Percentiles rank a stretch among this genome's conserved stretches.
Conservation (phyloP, 2,888 invertebrate genomes). For the Melinopterus prodromus region DNA sequence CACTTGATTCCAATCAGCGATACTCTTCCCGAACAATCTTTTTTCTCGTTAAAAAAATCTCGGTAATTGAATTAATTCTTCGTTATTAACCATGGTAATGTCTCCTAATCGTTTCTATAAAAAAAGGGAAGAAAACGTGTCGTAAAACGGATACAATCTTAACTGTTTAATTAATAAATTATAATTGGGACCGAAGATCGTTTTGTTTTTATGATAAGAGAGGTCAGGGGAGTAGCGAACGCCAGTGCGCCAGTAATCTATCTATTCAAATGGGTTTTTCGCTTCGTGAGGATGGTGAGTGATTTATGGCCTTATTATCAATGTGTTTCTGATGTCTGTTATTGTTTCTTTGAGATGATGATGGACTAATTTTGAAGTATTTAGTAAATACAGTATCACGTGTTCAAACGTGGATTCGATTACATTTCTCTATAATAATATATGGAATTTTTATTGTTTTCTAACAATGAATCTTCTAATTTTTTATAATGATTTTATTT, state of each 20-base stretch:
- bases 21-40: background rate
- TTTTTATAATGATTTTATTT: too few relatives aligned
- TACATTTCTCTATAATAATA: background rate
- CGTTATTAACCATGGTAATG: background rate
- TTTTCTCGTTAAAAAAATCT: background rate
- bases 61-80: background rate
- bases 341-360: background rate
- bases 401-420: background rate
- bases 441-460: too few relatives aligned
- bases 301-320: background rate
- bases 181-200: conserved; percentile 4
- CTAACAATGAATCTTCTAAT: too few relatives aligned
- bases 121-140: background rate
- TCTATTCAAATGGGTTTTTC: background rate
- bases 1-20: background rate
- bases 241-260: background rate
- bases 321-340: background rate
- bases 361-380: conserved; percentile 4
- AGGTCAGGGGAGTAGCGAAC: background rate
- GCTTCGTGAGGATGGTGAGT: background rate
- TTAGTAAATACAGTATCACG: background rate
- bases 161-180: conserved; percentile 4
- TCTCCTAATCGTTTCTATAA: background rate
- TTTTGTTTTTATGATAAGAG: conserved; percentile 4
- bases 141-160: background rate